Percentiles rank a stretch among this genome's conserved stretches.
Conservation (phyloP, 2,113 vertebrate species). For the Talpa occidentalis region DNA sequence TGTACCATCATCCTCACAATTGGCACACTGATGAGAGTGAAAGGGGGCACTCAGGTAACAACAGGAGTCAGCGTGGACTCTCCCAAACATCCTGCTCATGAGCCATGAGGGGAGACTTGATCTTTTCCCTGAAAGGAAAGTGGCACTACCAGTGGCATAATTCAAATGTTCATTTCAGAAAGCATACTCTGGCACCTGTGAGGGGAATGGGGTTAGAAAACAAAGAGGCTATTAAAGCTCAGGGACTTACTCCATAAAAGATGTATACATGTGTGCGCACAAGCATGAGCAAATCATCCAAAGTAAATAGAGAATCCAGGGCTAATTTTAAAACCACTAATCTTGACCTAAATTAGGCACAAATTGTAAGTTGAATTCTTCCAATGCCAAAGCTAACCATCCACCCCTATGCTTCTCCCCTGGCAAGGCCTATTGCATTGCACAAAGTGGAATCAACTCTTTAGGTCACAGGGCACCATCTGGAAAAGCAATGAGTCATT, state of each 20-base stretch:
- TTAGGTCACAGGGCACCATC: constrained; percentile 35
- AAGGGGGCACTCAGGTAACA: not conserved
- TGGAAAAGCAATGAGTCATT: constrained; percentile 24
- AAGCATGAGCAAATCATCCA: not conserved
- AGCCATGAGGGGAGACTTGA: not conserved
- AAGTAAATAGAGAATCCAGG: constrained; percentile 8
- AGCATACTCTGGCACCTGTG: not conserved
- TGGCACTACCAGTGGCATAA: not conserved
- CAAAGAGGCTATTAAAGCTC: not conserved
- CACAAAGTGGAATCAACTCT: constrained; percentile 27
- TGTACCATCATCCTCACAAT: not conserved
- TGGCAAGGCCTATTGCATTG: not conserved
- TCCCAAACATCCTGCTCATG: not conserved
- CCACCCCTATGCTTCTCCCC: not conserved
- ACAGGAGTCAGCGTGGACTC: not conserved
- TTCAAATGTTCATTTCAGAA: not conserved
- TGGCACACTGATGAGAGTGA: not conserved
- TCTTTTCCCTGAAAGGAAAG: not conserved
- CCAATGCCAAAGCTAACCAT: constrained; percentile 14
- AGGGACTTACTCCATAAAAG: not conserved
- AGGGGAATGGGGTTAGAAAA: not conserved
- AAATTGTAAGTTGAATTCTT: constrained; percentile 35
- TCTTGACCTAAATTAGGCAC: constrained; percentile 54
- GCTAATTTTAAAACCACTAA: constrained; percentile 59
- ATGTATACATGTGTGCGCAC: not conserved